These are phyloP conservation scores for Porphyrio hochstetteri DNA, from an alignment of 2,113 vertebrate species.

Conservation along the genomic window DNA sequence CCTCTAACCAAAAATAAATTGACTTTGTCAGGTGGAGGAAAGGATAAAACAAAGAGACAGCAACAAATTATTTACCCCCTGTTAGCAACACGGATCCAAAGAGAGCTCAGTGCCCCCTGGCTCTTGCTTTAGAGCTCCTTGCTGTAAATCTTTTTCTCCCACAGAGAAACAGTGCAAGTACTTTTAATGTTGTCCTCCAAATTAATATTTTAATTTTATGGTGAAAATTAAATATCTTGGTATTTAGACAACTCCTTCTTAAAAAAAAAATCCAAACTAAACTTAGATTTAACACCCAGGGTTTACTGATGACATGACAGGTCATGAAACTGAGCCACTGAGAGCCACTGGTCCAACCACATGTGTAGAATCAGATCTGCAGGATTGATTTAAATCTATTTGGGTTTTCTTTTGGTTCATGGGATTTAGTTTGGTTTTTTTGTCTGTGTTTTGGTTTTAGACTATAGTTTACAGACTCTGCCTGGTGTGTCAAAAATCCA, in stretches of 20 bases:
- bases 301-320: neutral
- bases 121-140: neutral
- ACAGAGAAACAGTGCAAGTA: neutral
- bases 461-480: neutral
- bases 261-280: neutral
- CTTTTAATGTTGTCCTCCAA: neutral
- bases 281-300: neutral
- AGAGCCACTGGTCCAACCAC: neutral
- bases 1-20: neutral
- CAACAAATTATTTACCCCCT: neutral
- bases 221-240: neutral
- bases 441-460: neutral
- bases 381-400: neutral
- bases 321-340: neutral
- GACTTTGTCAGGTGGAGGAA: neutral
- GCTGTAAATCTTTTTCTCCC: neutral
- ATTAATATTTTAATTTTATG: neutral
- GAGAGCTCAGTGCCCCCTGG: neutral
- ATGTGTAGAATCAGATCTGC: neutral
- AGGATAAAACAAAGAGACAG: neutral
- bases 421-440: accelerated
- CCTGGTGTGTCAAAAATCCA: conserved; percentile 1
- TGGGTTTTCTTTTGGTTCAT: neutral
- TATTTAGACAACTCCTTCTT: neutral
- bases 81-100: neutral